Conservation (phyloP, 2,797 vertebrate genomes). For the Scleropages formosus region DNA sequence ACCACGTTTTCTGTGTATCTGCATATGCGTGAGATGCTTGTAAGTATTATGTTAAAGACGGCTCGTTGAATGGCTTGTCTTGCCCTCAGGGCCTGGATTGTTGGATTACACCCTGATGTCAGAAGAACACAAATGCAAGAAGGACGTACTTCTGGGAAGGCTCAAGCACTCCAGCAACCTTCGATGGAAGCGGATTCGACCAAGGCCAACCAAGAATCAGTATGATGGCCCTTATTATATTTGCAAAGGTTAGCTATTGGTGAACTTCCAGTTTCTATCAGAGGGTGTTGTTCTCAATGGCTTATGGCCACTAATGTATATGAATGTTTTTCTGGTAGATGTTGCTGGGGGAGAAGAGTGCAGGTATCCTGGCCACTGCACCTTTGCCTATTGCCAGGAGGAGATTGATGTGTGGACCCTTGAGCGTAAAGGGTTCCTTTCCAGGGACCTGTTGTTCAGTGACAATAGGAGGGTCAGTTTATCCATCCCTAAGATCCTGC, state of each 20-base stretch:
- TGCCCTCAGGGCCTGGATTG: conserved; percentile 76
- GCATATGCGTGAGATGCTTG: neutral
- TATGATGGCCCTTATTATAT: conserved; percentile 97
- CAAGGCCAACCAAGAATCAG: conserved; percentile 91
- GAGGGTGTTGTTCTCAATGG: neutral
- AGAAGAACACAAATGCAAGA: conserved; percentile 96
- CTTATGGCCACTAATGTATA: conserved; percentile 12
- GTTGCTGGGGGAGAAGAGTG: conserved; percentile 89
- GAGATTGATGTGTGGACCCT: conserved; percentile 97
- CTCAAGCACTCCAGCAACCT: conserved; percentile 79
- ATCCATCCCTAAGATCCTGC: conserved; percentile 84
- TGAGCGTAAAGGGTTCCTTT: conserved; percentile 93
- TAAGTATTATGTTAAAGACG: neutral
- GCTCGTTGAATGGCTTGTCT: neutral
- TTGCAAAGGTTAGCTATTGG: conserved; percentile 85
- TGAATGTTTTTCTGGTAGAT: conserved; percentile 67
- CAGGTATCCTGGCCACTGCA: conserved; percentile 89
- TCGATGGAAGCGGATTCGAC: conserved; percentile 91
- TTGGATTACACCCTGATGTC: conserved; percentile 79
- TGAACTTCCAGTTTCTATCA: neutral
- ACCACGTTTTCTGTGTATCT: neutral
- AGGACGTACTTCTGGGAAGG: conserved; percentile 89
- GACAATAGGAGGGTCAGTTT: conserved; percentile 75
- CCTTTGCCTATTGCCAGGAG: conserved; percentile 95
- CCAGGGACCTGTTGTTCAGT: conserved; percentile 86